These are phyloP conservation scores for Parnassius orleans DNA, from an alignment of 2,888 invertebrate genomes.

Conservation along the genomic window DNA sequence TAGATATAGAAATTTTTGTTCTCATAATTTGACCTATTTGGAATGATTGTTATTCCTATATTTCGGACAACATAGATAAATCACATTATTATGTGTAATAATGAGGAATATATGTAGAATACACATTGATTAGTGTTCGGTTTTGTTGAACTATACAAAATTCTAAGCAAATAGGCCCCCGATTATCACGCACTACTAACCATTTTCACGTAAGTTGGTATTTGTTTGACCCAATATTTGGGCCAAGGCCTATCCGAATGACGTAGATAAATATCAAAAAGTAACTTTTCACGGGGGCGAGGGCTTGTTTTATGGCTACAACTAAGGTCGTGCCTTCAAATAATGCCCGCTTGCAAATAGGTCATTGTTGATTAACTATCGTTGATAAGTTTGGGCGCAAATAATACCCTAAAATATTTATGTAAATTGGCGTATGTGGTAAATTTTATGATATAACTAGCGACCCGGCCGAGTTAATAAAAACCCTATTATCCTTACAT, in stretches of 20 bases:
- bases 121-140: background rate
- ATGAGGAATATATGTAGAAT: too few species aligned
- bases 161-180: constrained; percentile 5
- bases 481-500: too few species aligned
- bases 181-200: constrained; percentile 22
- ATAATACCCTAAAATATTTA: too few species aligned
- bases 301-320: constrained; percentile 27
- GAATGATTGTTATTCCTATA: too few species aligned
- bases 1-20: too few species aligned
- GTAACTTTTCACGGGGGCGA: constrained; percentile 19
- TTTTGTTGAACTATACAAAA: background rate
- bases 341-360: constrained; percentile 18
- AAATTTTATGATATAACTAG: too few species aligned
- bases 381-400: constrained; percentile 6
- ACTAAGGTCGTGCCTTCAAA: constrained; percentile 22
- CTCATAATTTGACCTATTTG: too few species aligned
- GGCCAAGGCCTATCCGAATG: constrained; percentile 49
- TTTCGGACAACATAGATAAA: too few species aligned
- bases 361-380: constrained; percentile 17
- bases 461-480: too few species aligned
- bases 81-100: too few species aligned
- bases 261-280: constrained; percentile 32
- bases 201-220: constrained; percentile 37
- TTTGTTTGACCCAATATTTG: constrained; percentile 56
- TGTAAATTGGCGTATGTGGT: too few species aligned